Conservation (phyloP, 2,888 invertebrate genomes). For the Erebia palarica region DNA sequence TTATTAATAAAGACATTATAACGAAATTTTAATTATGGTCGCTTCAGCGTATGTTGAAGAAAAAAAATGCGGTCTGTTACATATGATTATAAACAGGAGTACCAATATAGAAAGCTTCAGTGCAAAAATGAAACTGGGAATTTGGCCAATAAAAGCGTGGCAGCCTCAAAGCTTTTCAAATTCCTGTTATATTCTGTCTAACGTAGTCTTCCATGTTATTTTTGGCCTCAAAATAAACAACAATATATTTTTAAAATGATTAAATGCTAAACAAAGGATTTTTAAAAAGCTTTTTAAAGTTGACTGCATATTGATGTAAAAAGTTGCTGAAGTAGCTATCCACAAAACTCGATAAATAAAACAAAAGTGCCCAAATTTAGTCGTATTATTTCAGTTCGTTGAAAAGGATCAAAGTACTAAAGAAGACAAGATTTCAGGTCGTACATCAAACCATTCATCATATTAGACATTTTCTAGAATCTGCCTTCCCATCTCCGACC, state of each 20-base stretch:
- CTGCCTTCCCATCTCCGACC: constrained; percentile 33
- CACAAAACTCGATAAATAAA: not conserved
- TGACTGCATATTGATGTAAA: no score
- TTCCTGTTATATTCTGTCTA: constrained; percentile 8
- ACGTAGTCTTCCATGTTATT: not conserved
- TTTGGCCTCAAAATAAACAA: constrained; percentile 3
- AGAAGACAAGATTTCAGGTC: not conserved
- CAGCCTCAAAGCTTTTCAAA: constrained; percentile 18
- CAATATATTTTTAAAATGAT: not conserved
- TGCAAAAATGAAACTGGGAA: constrained; percentile 29
- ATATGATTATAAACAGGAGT: not conserved
- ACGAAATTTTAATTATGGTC: no score
- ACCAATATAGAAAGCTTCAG: constrained; percentile 8
- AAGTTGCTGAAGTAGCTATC: no score
- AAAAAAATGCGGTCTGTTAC: not conserved
- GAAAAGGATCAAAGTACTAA: constrained; percentile 5
- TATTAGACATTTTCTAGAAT: constrained; percentile 36
- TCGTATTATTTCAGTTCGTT: not conserved
- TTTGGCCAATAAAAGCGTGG: constrained; percentile 27
- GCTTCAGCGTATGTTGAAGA: not conserved
- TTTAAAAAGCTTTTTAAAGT: no score
- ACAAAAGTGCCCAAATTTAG: not conserved
- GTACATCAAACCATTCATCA: constrained; percentile 35
- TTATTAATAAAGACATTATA: no score
- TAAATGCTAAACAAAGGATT: no score